Evolutionary conservation across 2,797 vertebrate genomes (phyloP).

Genomic region (Hydrocynus forskahlii): DNA sequence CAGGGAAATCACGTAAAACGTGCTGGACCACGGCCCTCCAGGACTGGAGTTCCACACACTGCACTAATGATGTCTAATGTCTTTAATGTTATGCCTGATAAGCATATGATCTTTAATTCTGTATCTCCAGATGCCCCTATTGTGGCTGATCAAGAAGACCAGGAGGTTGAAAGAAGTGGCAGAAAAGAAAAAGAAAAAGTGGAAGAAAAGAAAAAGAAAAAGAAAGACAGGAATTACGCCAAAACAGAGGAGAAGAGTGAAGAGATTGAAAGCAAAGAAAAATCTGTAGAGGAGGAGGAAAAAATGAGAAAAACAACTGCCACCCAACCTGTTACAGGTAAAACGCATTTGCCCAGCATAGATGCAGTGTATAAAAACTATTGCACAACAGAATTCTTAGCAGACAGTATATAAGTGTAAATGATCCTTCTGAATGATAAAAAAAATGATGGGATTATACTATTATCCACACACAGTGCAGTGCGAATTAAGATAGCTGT

Average conservation of each 20-base stretch:
- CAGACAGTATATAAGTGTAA: not conserved
- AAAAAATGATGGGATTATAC: not conserved
- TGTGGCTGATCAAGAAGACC: slow-evolving; percentile 49
- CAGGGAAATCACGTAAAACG: too few relatives aligned
- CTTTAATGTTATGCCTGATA: too few relatives aligned
- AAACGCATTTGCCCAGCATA: not conserved
- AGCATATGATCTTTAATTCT: not conserved
- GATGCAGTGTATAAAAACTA: not conserved
- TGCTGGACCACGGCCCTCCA: too few relatives aligned
- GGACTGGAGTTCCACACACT: too few relatives aligned
- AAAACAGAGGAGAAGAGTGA: slow-evolving; percentile 67
- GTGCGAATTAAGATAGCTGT: not conserved
- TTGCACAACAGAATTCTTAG: not conserved
- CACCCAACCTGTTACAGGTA: slow-evolving; percentile 72
- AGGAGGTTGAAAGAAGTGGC: slow-evolving; percentile 60
- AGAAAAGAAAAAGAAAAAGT: slow-evolving; percentile 78
- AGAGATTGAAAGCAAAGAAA: slow-evolving; percentile 64
- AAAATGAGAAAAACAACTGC: slow-evolving; percentile 64
- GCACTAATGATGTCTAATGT: too few relatives aligned
- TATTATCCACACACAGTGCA: not conserved
- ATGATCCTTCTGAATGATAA: not conserved
- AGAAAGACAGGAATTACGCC: slow-evolving; percentile 72
- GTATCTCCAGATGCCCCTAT: slow-evolving; percentile 61
- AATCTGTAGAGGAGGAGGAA: slow-evolving; percentile 55
- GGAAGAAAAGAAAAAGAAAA: slow-evolving; percentile 77